These are phyloP conservation scores for Drosophila sturtevanti DNA, from an alignment of 1,140 invertebrate genomes.

Conservation along the genomic window DNA sequence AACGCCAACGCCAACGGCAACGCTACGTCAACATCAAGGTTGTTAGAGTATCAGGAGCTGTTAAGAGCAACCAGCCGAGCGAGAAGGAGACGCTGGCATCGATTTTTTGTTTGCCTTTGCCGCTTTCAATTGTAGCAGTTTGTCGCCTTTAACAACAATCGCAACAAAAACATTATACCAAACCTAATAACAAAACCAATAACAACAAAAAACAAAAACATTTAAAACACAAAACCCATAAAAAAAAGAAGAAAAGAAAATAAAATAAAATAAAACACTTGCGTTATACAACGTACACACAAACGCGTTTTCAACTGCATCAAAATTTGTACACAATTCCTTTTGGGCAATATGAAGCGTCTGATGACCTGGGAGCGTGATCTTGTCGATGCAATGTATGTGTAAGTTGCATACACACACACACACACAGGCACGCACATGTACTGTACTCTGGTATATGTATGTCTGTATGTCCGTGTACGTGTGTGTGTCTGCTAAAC, in stretches of 20 bases:
- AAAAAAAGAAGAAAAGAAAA: too few relatives aligned
- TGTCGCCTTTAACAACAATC: slow-evolving; percentile 26
- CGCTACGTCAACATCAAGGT: slow-evolving; percentile 55
- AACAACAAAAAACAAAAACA: too few relatives aligned
- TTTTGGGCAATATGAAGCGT: slow-evolving; percentile 74
- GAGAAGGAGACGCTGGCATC: slow-evolving; percentile 43
- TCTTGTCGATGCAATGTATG: slow-evolving; percentile 82
- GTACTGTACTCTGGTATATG: background rate
- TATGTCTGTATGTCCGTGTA: slow-evolving; percentile 7
- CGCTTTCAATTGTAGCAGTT: slow-evolving; percentile 50
- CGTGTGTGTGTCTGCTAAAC: slow-evolving; percentile 48
- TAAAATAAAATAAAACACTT: background rate
- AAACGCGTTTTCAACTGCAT: slow-evolving; percentile 42
- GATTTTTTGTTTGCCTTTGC: slow-evolving; percentile 30
- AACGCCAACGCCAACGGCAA: slow-evolving; percentile 6
- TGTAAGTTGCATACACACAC: slow-evolving; percentile 64
- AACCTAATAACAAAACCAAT: slow-evolving; percentile 28
- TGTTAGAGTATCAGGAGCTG: slow-evolving; percentile 48
- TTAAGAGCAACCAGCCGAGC: slow-evolving; percentile 32
- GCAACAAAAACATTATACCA: slow-evolving; percentile 30
- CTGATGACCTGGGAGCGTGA: slow-evolving; percentile 81
- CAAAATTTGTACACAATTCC: slow-evolving; percentile 46
- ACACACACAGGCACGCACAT: slow-evolving; percentile 23
- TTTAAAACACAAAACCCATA: background rate
- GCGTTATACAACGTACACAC: slow-evolving; percentile 46